Evolutionary conservation across 1,140 invertebrate genomes (phyloP).

Genomic region (Plutomurus gul): DNA sequence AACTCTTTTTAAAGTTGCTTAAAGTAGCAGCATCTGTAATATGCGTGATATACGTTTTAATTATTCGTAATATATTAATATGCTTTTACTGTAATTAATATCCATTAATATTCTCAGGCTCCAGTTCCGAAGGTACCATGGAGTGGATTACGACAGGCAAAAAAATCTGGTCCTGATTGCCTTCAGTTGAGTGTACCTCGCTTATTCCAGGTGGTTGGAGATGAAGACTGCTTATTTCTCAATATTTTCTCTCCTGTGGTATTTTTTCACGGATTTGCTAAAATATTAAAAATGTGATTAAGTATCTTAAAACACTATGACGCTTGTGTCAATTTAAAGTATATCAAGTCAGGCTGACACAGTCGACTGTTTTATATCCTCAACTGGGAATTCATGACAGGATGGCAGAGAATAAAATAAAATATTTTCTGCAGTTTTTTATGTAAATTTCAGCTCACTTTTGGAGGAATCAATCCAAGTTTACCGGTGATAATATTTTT

Average conservation of each 20-base stretch:
- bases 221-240: constrained; percentile 38
- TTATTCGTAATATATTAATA: no score
- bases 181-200: constrained; percentile 18
- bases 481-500: constrained; percentile 36
- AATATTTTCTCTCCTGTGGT: constrained; percentile 39
- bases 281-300: no score
- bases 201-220: constrained; percentile 5
- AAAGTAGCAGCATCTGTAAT: no score
- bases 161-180: constrained; percentile 36
- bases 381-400: no score
- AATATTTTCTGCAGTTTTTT: no score
- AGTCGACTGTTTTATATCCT: no score
- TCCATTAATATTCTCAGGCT: not conserved
- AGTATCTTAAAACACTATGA: no score
- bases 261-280: not conserved
- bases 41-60: no score
- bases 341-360: no score
- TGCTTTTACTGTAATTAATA: not conserved
- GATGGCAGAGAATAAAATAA: no score
- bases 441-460: not conserved
- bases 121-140: constrained; percentile 33
- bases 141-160: not conserved
- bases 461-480: constrained; percentile 6
- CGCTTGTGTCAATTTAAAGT: no score
- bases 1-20: no score